Base-by-base conservation (phyloP, 2,888 invertebrate genomes). In the Keiferia lycopersicella region DNA sequence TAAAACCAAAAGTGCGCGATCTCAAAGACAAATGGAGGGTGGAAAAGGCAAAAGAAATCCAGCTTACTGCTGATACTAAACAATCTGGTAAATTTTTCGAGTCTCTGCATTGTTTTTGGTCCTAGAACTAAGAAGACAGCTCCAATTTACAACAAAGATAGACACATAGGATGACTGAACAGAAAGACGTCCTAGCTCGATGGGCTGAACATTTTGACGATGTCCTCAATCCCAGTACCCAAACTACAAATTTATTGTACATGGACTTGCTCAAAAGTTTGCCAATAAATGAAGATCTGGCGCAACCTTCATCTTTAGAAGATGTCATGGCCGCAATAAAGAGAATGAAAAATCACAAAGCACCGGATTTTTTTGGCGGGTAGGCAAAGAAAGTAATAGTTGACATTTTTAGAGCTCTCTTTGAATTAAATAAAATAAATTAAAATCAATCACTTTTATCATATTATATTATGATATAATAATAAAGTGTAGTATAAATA, bases 161-260 rank as follows among this genome's bases (percentile, higher is more conserved):
- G 6, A 26, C 53, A 7, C 53, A 48, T 12, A 16, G 53, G 14
- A 1, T 53, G 6, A 53, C 53, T 18, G 26, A 26, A 4, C 20
- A 53, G 20, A 53, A 20, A 26, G 22, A 53, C 22, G 53, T 53
- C 8, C 20, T 53, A 7, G 26, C 26, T 10, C 20, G 53, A 12
- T 45, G 61, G 56, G 61, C 56, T 1, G 64, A 64, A 64, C 64
- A 64, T 53, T 64, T 64, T 34, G 60, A 41, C 16, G 61, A 64
- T 39, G 64, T 64, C 30, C 34, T 64, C 12, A 64, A 64, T 45
- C 26, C 26, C 26, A 26, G 26, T 26, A 26, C 26, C 64, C 64
- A 26, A 14, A 22, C 20, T 22, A 26, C 53, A 8, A 22, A 53
- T 22, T 26, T 53, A 22, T 53, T 26, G 26, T 26, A 26, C 26